Evolutionary conservation across 1,140 invertebrate species (phyloP).

Genomic region (Penaeus vannamei): DNA sequence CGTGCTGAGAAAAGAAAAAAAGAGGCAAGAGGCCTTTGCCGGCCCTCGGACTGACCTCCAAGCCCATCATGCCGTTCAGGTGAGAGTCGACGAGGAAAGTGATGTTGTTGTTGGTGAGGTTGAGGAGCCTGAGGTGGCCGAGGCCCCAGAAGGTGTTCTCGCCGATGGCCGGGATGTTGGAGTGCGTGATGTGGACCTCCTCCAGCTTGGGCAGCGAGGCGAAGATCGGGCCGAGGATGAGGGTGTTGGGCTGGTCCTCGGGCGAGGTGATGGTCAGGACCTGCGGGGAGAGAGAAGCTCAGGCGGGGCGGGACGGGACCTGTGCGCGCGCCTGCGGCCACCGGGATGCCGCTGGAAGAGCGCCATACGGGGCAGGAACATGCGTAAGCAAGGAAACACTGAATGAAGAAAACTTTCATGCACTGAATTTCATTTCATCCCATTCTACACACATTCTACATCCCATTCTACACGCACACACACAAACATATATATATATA

Average conservation of each 20-base stretch:
- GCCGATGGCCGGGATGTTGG: conserved; percentile 85
- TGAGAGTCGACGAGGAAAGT: conserved; percentile 76
- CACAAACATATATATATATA: neutral
- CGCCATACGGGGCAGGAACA: too few species aligned
- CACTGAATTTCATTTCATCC: too few species aligned
- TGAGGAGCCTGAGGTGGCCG: conserved; percentile 78
- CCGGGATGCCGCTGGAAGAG: neutral
- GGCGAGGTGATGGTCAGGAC: conserved; percentile 47
- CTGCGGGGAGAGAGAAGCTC: conserved; percentile 7
- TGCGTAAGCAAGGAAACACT: too few species aligned
- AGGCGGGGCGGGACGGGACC: neutral
- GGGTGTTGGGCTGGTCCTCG: conserved; percentile 51
- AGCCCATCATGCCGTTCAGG: conserved; percentile 71
- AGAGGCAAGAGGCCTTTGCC: neutral
- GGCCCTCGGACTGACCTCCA: conserved; percentile 68
- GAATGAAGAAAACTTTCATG: too few species aligned
- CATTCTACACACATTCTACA: neutral
- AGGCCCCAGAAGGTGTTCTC: conserved; percentile 84
- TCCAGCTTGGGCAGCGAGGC: conserved; percentile 72
- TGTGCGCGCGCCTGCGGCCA: neutral
- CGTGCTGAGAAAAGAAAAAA: neutral
- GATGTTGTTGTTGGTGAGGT: conserved; percentile 85
- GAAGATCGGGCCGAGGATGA: conserved; percentile 58
- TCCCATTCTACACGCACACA: neutral
- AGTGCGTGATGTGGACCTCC: conserved; percentile 83